Evolutionary conservation across 2,888 invertebrate species (phyloP), one percentile per base, ranked within the genome.

Genomic region (Incurvaria masculella): DNA sequence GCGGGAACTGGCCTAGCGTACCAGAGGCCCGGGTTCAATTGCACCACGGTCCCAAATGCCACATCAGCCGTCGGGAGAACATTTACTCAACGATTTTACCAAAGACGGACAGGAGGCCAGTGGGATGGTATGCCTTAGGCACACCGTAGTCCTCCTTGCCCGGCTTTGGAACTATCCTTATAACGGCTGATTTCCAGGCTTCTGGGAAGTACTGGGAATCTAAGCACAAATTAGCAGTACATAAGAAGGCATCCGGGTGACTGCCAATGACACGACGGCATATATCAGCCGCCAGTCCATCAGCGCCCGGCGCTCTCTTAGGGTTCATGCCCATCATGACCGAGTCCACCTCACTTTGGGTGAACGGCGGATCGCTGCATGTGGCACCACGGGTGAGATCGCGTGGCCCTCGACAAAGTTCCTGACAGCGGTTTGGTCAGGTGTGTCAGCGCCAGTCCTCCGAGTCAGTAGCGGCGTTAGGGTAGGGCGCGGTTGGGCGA

Each of bases 211-310:
- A 23, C 1, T 17, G 26, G 2, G 45, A 6, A 14, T 14, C n/a
- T 11, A 54, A 44, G 26, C 52, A 54, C 4, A 18, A 42, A 17
- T 51, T 51, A 1, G 21, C 2, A 1, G 51, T 2, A 4, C 27
- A 42, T 21, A 44, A 38, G n/a, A 50, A 47, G 2, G 49, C 1
- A 1, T 41, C 42, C 10, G 33, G 42, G 4, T 45, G n/a, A 1
- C 5, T 20, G 5, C 1, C 4, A 1, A 49, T 42, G 1, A 48
- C 51, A 1, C 3, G 10, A 0, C 3, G 48, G 33, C 54, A 56
- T 2, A 59, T 57, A 16, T 57, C 55, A 0, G 57, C 49, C 1
- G 54, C 54, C 2, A 55, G 23, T 1, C 56, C 54, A 8, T 58
- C 56, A 2, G 42, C 27, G 6, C 55, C 56, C 0, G 56, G 56